Percentiles rank a stretch among this genome's conserved stretches.
Conservation (phyloP, 2,113 vertebrate genomes). For the Forbesichthys papilliferus region DNA sequence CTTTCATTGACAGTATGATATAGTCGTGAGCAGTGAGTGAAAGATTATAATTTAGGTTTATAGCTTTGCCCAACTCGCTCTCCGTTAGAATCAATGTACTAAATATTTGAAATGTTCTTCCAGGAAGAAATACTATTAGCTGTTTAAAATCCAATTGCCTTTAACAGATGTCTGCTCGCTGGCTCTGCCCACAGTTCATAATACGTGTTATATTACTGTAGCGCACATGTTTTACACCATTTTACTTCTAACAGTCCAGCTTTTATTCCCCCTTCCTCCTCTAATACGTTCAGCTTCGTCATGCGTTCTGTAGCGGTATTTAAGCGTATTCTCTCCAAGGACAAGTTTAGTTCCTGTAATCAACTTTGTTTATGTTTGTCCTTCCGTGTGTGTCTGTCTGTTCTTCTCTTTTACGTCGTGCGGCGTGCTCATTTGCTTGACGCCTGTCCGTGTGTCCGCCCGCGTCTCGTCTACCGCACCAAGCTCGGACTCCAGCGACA, state of each 20-base stretch:
- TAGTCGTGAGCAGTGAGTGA: slow-evolving; percentile 20
- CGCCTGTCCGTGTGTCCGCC: slow-evolving; percentile 36
- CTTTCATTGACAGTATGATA: slow-evolving; percentile 53
- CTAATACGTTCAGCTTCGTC: slow-evolving; percentile 12
- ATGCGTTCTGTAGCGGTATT: slow-evolving; percentile 13
- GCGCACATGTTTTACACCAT: slow-evolving; percentile 43
- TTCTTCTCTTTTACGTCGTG: slow-evolving; percentile 1
- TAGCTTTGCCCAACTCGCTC: neutral
- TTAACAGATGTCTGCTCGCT: slow-evolving; percentile 54
- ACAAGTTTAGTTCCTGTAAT: slow-evolving; percentile 29
- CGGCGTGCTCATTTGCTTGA: neutral
- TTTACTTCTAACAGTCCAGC: slow-evolving; percentile 49
- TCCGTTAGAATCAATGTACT: too few relatives aligned
- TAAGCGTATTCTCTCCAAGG: slow-evolving; percentile 9
- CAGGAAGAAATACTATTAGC: too few relatives aligned
- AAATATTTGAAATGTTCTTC: too few relatives aligned
- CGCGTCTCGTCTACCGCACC: slow-evolving; percentile 13
- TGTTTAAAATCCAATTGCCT: slow-evolving; percentile 17
- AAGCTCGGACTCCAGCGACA: slow-evolving; percentile 91
- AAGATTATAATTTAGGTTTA: neutral
- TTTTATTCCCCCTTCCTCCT: slow-evolving; percentile 31
- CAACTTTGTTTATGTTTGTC: slow-evolving; percentile 29
- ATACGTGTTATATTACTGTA: slow-evolving; percentile 45
- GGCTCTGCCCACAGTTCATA: slow-evolving; percentile 33
- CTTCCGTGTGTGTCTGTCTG: slow-evolving; percentile 19